Evolutionary conservation across 2,113 vertebrate genomes (phyloP), one percentile per base, ranked within the genome.

Genomic region (Varanus salvator): DNA sequence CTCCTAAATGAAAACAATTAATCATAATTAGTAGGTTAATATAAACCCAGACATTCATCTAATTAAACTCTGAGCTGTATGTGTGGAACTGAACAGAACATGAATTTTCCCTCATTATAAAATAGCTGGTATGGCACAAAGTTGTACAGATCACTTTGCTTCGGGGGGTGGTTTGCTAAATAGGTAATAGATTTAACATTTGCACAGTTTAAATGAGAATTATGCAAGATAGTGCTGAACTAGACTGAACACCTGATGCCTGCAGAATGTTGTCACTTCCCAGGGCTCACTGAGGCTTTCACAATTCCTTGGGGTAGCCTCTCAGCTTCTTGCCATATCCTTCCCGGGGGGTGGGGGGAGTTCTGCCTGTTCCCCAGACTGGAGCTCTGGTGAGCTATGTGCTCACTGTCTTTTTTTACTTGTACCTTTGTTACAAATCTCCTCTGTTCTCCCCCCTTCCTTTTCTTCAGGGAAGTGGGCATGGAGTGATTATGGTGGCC

Each of bases 21-120:
- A 91, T 95, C 69, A 57, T 91, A 89, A 94, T 91, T 90, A 90
- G 85, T 48, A 77, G 38, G 71, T 91, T 25, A 8, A 81, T 90
- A 68, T 86, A 87, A 92, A 80, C 90, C 74, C 0, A 2, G 87
- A 44, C 84, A 84, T 88, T 91, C 72, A 75, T 89, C 85, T 93
- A 76, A 94, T 94, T 94, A 91, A 94, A 91, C 54, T 15, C 1
- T 0, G n/a, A 31, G 19, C 93, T 52, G 11, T 74, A 72, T 29
- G 44, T 17, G 0, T 11, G 69, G 89, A 57, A 17, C 34, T 92
- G 85, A 74, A 90, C 85, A 80, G 77, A 57, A 64, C 15, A n/a
- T 66, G 27, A 29, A 3, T 68, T 12, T 50, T 1, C 29, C n/a
- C 0, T 90, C 29, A 77, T 5, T n/a, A 80, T 86, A 91, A 15